A percentile compares a stretch with the other conserved stretches of the same genome.
Evolutionary conservation across 2,113 vertebrate genomes (phyloP).

Genomic region (Dicentrarchus labrax): DNA sequence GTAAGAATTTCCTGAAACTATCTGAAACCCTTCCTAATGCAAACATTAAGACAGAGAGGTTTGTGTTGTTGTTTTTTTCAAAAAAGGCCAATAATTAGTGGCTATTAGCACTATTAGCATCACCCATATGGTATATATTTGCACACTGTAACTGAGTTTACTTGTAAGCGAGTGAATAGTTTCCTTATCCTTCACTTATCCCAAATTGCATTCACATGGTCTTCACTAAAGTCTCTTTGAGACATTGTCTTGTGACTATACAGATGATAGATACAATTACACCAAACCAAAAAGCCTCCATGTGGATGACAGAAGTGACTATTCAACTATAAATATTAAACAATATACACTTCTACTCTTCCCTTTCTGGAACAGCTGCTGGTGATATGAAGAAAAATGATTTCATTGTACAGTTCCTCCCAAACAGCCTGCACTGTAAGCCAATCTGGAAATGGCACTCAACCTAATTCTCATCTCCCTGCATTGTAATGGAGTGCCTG

Average conservation of each 20-base stretch:
- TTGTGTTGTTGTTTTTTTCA: neutral
- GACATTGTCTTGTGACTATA: conserved; percentile 64
- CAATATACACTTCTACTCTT: conserved; percentile 47
- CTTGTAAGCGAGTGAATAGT: conserved; percentile 54
- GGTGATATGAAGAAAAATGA: conserved; percentile 51
- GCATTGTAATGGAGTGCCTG: conserved; percentile 55
- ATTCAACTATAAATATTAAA: conserved; percentile 49
- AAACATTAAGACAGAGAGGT: neutral
- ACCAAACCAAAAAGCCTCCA: conserved; percentile 36
- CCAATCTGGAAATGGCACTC: conserved; percentile 65
- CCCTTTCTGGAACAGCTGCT: conserved; percentile 57
- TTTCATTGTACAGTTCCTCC: conserved; percentile 52
- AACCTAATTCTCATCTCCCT: conserved; percentile 50
- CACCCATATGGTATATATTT: conserved; percentile 37
- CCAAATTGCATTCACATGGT: conserved; percentile 65
- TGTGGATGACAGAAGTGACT: conserved; percentile 34
- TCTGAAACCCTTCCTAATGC: neutral
- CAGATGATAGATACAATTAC: conserved; percentile 41
- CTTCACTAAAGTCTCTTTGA: conserved; percentile 57
- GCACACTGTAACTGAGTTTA: conserved; percentile 39
- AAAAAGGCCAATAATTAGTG: neutral
- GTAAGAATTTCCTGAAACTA: neutral
- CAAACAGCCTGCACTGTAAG: conserved; percentile 49
- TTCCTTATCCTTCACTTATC: conserved; percentile 49
- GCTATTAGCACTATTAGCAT: neutral